Conservation (phyloP, 2,797 vertebrate genomes). For the Notoglanidium macrostoma region DNA sequence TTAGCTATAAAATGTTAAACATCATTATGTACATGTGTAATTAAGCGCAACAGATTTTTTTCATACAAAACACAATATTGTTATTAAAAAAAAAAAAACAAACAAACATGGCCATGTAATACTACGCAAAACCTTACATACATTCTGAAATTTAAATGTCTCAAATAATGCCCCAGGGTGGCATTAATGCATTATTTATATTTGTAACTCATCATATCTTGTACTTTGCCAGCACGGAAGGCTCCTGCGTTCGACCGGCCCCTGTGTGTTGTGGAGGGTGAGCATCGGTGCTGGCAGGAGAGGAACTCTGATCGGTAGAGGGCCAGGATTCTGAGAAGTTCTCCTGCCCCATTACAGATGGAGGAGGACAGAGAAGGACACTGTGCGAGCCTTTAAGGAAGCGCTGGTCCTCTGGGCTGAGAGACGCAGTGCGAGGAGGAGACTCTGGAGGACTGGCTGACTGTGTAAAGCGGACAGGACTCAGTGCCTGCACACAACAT, state of each 20-base stretch:
- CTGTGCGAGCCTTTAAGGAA: constrained; percentile 42
- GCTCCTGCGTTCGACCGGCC: constrained; percentile 53
- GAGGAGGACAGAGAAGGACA: constrained; percentile 22
- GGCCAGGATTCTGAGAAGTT: constrained; percentile 79
- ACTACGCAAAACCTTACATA: not conserved
- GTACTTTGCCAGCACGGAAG: constrained; percentile 74
- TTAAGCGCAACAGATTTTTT: not conserved
- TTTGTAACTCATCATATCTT: constrained; percentile 6
- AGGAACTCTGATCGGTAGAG: constrained; percentile 69
- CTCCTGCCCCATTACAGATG: constrained; percentile 55
- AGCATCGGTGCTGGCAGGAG: constrained; percentile 40
- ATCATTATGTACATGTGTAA: not conserved
- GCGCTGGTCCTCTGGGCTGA: constrained; percentile 48
- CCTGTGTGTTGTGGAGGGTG: constrained; percentile 25
- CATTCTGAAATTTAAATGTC: not conserved
- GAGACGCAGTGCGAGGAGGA: constrained; percentile 25
- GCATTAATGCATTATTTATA: not conserved
- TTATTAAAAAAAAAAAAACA: too few species aligned
- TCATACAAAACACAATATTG: not conserved
- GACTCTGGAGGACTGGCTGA: constrained; percentile 36
- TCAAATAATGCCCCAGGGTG: not conserved
- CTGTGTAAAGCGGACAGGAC: constrained; percentile 61
- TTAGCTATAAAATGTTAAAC: not conserved
- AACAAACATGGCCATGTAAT: too few species aligned
- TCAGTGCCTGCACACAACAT: constrained; percentile 67